A percentile compares a stretch with the other conserved stretches of the same genome.
phyloP scores from a whole-genome alignment of 37 sponge, comb jelly and placozoan species.

The Bolinopsis microptera region DNA sequence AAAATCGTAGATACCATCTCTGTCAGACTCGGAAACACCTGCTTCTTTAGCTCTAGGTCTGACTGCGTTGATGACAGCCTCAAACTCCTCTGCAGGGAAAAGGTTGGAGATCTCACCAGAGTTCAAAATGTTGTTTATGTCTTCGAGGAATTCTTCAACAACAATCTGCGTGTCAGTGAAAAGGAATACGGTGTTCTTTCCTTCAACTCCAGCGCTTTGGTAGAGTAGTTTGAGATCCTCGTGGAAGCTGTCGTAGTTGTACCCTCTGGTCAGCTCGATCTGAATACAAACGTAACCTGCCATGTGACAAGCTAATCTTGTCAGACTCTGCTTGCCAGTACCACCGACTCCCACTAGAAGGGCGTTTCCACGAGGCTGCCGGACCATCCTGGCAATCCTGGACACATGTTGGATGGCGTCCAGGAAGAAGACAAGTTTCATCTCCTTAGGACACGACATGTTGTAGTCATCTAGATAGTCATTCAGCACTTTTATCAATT shows the following conservation, averaged over 20 bases:
- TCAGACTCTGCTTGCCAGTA: slow-evolving; percentile 97
- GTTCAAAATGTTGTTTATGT: slow-evolving; percentile 98
- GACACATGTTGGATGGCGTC: slow-evolving; percentile 97
- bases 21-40: slow-evolving; percentile 56
- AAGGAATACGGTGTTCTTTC: slow-evolving; percentile 88
- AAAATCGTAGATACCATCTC: slow-evolving; percentile 94
- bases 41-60: slow-evolving; percentile 84
- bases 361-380: slow-evolving; percentile 97
- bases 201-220: slow-evolving; percentile 86
- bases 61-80: slow-evolving; percentile 78
- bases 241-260: slow-evolving; percentile 91
- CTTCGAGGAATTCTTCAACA: slow-evolving; percentile 96
- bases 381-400: slow-evolving; percentile 95
- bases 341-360: slow-evolving; percentile 99
- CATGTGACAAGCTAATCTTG: slow-evolving; percentile 96
- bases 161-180: slow-evolving; percentile 99
- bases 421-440: slow-evolving; percentile 99
- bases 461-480: slow-evolving; percentile 99
- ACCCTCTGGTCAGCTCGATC: slow-evolving; percentile 93
- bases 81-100: slow-evolving; percentile 93
- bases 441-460: slow-evolving; percentile 90
- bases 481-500: slow-evolving; percentile 74
- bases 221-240: slow-evolving; percentile 92
- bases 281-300: slow-evolving; percentile 96
- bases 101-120: slow-evolving; percentile 97